Evolutionary conservation across 2,888 invertebrate genomes (phyloP).

Genomic region (Caenorhabditis auriculariae): DNA sequence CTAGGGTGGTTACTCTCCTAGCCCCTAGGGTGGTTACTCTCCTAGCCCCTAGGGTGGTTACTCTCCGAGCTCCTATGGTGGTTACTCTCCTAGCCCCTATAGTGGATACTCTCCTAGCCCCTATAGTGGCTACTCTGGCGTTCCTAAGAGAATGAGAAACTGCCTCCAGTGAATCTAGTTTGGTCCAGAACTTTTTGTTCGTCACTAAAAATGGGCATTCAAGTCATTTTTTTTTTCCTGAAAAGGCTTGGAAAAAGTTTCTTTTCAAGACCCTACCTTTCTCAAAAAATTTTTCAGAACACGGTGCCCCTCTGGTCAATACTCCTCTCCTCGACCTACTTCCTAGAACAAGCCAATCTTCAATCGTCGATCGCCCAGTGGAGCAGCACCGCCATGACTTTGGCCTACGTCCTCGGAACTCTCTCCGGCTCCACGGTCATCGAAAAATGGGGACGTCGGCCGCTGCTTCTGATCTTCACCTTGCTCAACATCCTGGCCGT

Average conservation of each 20-base stretch:
- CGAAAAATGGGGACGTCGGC: constrained; percentile 43
- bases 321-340: constrained; percentile 45
- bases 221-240: background rate
- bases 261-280: too few relatives aligned
- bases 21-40: too few relatives aligned
- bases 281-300: constrained; percentile 34
- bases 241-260: too few relatives aligned
- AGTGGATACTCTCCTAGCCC: too few relatives aligned
- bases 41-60: too few relatives aligned
- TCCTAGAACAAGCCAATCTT: constrained; percentile 35
- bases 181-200: too few relatives aligned
- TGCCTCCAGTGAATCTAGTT: too few relatives aligned
- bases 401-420: constrained; percentile 44
- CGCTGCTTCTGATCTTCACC: constrained; percentile 40
- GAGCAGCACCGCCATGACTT: constrained; percentile 47
- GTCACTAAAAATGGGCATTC: background rate
- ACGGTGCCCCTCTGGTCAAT: constrained; percentile 49
- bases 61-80: too few relatives aligned
- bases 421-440: constrained; percentile 40
- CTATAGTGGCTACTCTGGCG: too few relatives aligned
- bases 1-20: too few relatives aligned
- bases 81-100: too few relatives aligned
- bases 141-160: constrained; percentile 9
- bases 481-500: constrained; percentile 31
- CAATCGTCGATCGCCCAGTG: constrained; percentile 34